These are phyloP conservation scores for Loriculus beryllinus DNA, from an alignment of 2,797 vertebrate species.

Conservation along the genomic window DNA sequence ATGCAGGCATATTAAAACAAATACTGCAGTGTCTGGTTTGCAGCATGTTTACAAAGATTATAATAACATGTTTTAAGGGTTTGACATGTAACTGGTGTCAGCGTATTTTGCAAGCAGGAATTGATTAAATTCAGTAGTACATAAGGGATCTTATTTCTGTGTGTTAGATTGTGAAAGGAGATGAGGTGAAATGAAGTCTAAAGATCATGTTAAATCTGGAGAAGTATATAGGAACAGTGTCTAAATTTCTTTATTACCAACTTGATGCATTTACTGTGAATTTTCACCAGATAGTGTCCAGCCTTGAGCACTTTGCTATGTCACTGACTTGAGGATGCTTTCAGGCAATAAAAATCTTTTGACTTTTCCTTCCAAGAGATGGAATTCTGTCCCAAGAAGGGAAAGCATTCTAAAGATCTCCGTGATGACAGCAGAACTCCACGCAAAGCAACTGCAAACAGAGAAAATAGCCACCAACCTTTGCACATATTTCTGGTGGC, in stretches of 20 bases:
- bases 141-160: not conserved
- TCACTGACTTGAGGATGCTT: not conserved
- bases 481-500: not conserved
- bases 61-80: not conserved
- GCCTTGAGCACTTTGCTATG: not conserved
- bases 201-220: not conserved
- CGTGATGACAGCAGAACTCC: not conserved
- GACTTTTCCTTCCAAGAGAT: not conserved
- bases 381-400: not conserved
- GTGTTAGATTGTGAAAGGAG: not conserved
- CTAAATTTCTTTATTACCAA: not conserved
- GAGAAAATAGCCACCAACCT: not conserved
- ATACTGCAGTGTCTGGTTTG: not conserved
- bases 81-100: not conserved
- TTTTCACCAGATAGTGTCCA: not conserved
- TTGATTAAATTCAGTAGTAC: not conserved
- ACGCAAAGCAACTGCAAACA: not conserved
- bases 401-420: not conserved
- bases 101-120: not conserved
- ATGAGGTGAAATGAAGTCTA: not conserved
- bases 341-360: not conserved
- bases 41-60: not conserved
- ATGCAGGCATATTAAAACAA: not conserved
- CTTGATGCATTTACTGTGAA: not conserved
- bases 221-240: not conserved